phyloP scores from a whole-genome alignment of 2,113 vertebrate species.

The Eolophus roseicapilla region DNA sequence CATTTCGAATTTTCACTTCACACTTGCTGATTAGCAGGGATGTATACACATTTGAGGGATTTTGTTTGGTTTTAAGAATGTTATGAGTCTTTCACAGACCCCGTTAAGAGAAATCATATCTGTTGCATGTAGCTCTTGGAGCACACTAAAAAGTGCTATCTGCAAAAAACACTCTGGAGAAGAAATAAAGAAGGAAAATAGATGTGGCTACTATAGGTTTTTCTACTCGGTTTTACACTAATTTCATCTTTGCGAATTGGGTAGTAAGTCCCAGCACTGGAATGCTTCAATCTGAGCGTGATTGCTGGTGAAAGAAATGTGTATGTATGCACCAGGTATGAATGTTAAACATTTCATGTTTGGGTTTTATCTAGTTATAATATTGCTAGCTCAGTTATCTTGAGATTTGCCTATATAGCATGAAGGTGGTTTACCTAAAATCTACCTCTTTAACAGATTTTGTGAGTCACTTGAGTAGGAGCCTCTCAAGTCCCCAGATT shows the following conservation, averaged over 20 bases:
- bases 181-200: neutral
- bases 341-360: neutral
- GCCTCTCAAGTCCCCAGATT: neutral
- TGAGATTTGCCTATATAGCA: neutral
- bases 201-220: neutral
- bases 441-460: neutral
- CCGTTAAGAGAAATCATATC: neutral
- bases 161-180: neutral
- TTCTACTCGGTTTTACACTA: neutral
- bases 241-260: neutral
- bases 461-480: neutral
- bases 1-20: neutral
- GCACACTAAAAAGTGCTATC: neutral
- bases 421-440: neutral
- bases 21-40: neutral
- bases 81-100: neutral
- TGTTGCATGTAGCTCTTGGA: neutral
- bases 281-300: neutral
- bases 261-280: neutral
- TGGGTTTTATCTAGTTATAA: neutral
- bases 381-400: neutral
- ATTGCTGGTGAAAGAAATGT: neutral
- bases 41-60: neutral
- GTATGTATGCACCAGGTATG: rapidly evolving
- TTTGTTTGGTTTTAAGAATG: neutral